Conservation (phyloP, 1,140 invertebrate species). For the Cherax quadricarinatus region DNA sequence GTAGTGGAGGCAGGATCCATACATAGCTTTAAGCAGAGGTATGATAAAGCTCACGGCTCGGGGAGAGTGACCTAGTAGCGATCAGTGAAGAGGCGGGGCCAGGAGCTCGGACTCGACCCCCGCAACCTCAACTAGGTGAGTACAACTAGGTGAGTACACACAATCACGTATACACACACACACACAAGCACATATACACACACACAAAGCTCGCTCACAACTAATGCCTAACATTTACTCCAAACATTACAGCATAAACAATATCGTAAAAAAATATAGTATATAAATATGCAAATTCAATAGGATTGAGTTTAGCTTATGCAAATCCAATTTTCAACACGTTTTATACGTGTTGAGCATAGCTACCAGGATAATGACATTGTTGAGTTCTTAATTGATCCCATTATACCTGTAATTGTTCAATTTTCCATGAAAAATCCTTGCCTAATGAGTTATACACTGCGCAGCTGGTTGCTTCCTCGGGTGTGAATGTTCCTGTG, state of each 20-base stretch:
- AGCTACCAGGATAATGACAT: background rate
- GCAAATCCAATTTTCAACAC: conserved; percentile 24
- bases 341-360: conserved; percentile 14
- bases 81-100: too few species aligned
- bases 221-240: background rate
- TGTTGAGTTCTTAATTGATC: conserved; percentile 26
- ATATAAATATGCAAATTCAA: background rate
- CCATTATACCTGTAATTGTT: conserved; percentile 29
- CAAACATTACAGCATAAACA: background rate
- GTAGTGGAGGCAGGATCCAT: too few species aligned
- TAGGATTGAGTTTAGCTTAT: conserved; percentile 13
- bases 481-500: too few species aligned
- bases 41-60: too few species aligned
- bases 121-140: too few species aligned
- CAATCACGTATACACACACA: background rate
- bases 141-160: too few species aligned
- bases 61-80: too few species aligned
- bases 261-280: background rate
- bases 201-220: too few species aligned
- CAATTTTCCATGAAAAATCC: conserved; percentile 4
- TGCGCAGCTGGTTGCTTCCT: too few species aligned
- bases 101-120: too few species aligned
- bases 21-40: too few species aligned
- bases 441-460: conserved; percentile 8
- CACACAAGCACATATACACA: background rate